Evolutionary conservation across 2,113 vertebrate genomes (phyloP).

Genomic region (Ellobius talpinus): DNA sequence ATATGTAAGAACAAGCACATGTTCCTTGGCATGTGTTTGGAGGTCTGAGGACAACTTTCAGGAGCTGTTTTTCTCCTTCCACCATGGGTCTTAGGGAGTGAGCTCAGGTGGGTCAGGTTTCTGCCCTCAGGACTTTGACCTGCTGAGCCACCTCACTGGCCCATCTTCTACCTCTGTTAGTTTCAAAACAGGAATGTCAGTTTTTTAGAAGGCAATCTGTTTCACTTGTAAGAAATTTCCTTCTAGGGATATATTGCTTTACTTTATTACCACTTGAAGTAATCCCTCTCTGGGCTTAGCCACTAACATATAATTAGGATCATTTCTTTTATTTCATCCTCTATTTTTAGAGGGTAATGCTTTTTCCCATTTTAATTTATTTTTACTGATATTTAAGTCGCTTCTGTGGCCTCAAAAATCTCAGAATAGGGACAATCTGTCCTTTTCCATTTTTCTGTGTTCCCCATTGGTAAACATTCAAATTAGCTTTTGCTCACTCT

Average conservation of each 20-base stretch:
- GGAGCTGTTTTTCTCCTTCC: not conserved
- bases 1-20: not conserved
- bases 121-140: not conserved
- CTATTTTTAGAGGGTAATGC: not conserved
- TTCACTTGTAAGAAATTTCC: not conserved
- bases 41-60: not conserved
- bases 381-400: constrained; percentile 22
- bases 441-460: not conserved
- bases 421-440: not conserved
- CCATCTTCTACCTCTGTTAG: not conserved
- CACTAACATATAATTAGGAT: not conserved
- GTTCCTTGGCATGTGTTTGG: not conserved
- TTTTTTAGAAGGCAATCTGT: not conserved
- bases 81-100: not conserved
- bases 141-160: not conserved
- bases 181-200: not conserved
- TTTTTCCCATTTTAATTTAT: not conserved
- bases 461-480: not conserved
- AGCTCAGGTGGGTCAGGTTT: not conserved
- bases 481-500: not conserved
- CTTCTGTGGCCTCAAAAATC: not conserved
- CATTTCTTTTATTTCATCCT: constrained; percentile 23
- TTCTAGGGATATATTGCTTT: not conserved
- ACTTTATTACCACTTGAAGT: not conserved
- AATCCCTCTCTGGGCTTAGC: not conserved